Evolutionary conservation across 1,140 invertebrate genomes (phyloP).

Genomic region (Sipha flava): DNA sequence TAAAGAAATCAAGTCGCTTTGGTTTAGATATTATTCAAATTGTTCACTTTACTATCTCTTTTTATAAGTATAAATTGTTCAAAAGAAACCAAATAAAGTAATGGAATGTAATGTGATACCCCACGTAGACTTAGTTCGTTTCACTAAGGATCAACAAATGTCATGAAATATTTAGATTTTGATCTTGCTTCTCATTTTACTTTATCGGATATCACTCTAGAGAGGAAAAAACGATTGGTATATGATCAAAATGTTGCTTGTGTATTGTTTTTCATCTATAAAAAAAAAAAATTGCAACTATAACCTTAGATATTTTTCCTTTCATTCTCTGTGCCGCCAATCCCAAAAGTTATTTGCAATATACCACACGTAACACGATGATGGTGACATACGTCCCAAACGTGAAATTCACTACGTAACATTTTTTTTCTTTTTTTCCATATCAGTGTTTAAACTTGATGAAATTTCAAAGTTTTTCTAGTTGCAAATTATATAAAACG

Average conservation of each 20-base stretch:
- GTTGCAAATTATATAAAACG: too few species aligned
- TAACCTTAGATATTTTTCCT: not conserved
- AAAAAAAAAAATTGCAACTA: too few species aligned
- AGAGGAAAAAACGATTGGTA: not conserved
- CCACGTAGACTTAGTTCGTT: not conserved
- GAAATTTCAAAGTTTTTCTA: too few species aligned
- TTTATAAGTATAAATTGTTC: too few species aligned
- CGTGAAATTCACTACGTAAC: not conserved
- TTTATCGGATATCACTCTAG: not conserved
- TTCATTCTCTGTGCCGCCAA: not conserved
- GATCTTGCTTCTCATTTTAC: not conserved
- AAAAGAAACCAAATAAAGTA: too few species aligned
- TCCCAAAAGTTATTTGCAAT: not conserved
- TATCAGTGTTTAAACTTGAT: too few species aligned
- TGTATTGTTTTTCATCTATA: slow-evolving; percentile 20
- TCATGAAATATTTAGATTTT: slow-evolving; percentile 11
- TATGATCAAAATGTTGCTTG: not conserved
- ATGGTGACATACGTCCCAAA: not conserved
- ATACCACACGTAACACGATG: not conserved
- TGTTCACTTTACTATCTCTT: too few species aligned
- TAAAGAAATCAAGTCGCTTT: too few species aligned
- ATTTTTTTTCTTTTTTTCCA: not conserved
- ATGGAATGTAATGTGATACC: too few species aligned
- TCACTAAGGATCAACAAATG: not conserved
- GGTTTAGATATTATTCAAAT: too few species aligned